These are phyloP conservation scores for Alloplasta piceator DNA, from an alignment of 2,888 invertebrate species.

Conservation along the genomic window DNA sequence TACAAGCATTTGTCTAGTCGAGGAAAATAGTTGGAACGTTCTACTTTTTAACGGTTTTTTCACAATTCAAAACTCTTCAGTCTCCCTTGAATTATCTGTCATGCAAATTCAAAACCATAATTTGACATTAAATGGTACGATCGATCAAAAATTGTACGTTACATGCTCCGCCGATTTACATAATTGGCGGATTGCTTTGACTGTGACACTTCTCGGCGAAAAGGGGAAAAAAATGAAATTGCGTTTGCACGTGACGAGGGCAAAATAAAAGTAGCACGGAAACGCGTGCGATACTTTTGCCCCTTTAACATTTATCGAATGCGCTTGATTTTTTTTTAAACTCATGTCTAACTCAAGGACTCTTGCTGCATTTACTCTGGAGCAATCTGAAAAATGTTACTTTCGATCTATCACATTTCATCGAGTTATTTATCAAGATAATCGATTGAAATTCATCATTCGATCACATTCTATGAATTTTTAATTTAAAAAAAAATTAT, in stretches of 20 bases:
- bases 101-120: not conserved
- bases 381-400: not conserved
- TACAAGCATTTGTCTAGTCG: too few species aligned
- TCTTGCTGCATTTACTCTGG: not conserved
- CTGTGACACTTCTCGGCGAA: not conserved
- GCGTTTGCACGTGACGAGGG: constrained; percentile 9
- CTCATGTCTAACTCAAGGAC: not conserved
- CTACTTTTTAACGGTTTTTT: too few species aligned
- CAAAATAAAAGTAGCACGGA: constrained; percentile 14
- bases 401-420: not conserved
- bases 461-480: too few species aligned
- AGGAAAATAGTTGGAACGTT: too few species aligned
- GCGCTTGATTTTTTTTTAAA: not conserved
- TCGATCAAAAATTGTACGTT: not conserved
- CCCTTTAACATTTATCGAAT: not conserved
- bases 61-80: too few species aligned
- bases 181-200: constrained; percentile 4
- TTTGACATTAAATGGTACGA: not conserved
- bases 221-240: not conserved
- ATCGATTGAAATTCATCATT: too few species aligned
- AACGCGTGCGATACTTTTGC: constrained; percentile 5
- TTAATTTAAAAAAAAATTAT: not conserved
- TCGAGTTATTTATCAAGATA: not conserved
- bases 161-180: not conserved
- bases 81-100: not conserved